Evolutionary conservation across 2,113 vertebrate species (phyloP).

Genomic region (Vireo altiloquus): DNA sequence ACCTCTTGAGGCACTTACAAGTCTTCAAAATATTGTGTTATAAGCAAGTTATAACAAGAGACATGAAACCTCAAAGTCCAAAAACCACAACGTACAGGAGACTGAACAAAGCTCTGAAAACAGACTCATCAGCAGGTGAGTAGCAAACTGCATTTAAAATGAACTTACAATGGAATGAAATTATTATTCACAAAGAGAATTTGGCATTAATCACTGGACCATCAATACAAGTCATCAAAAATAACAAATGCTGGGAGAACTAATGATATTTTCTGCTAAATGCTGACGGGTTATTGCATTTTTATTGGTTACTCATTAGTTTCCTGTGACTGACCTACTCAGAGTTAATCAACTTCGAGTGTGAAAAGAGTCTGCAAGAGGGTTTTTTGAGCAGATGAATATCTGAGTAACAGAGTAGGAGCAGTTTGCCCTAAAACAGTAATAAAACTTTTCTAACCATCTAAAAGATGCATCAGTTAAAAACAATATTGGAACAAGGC

Average conservation of each 20-base stretch:
- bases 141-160: neutral
- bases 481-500: neutral
- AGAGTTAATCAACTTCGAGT: neutral
- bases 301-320: neutral
- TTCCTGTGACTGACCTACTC: neutral
- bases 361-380: neutral
- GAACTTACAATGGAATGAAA: neutral
- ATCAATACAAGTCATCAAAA: neutral
- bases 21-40: neutral
- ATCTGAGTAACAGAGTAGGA: neutral
- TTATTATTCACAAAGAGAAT: neutral
- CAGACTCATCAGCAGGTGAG: neutral
- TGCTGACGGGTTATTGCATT: neutral
- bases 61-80: neutral
- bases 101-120: neutral
- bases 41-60: neutral
- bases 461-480: neutral
- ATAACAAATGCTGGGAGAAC: neutral
- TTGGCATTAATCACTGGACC: neutral
- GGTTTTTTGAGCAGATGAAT: neutral
- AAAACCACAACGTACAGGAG: neutral
- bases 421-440: neutral
- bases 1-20: neutral
- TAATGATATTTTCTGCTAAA: neutral
- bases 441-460: neutral